These are phyloP conservation scores for Tor tambroides DNA, from an alignment of 2,113 vertebrate genomes.

Conservation along the genomic window DNA sequence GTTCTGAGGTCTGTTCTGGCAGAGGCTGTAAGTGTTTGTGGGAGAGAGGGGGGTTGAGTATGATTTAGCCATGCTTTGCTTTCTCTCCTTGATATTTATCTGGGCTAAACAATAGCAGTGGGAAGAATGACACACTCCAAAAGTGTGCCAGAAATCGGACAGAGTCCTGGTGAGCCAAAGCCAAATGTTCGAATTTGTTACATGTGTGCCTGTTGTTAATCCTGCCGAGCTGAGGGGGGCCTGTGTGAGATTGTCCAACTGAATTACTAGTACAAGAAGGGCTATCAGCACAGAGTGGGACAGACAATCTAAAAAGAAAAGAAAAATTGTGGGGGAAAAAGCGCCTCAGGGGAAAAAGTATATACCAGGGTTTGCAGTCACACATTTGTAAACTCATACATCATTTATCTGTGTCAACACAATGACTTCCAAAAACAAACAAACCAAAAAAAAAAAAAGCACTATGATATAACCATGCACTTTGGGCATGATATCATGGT, in stretches of 20 bases:
- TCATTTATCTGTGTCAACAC: too few species aligned
- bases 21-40: background rate
- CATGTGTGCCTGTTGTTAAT: background rate
- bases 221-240: background rate
- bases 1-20: background rate
- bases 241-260: background rate
- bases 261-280: constrained; percentile 1
- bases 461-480: too few species aligned
- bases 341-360: too few species aligned
- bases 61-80: background rate
- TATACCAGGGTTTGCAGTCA: too few species aligned
- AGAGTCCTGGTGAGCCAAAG: background rate
- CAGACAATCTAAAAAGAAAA: background rate
- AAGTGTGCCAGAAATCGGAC: constrained; percentile 4
- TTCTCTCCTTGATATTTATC: background rate
- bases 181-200: background rate
- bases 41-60: background rate
- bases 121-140: background rate
- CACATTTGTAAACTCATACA: too few species aligned
- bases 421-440: too few species aligned
- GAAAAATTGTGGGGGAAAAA: too few species aligned
- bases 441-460: too few species aligned
- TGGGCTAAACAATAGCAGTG: constrained; percentile 1
- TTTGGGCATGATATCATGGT: too few species aligned
- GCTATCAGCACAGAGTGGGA: background rate